phyloP scores from a whole-genome alignment of 1,140 invertebrate species.

The Heliconius nattereri region DNA sequence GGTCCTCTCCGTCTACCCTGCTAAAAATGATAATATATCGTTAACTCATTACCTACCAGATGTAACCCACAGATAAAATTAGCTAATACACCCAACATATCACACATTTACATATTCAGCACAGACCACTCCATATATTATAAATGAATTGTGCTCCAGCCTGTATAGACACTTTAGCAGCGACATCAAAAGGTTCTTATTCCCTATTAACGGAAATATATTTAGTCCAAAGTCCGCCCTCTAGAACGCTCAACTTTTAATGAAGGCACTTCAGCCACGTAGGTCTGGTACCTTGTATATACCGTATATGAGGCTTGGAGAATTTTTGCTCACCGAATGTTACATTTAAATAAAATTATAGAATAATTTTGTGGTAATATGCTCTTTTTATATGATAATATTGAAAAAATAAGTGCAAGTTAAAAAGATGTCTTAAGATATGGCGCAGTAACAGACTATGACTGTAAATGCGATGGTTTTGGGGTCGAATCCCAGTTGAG shows the following conservation, averaged over 20 bases:
- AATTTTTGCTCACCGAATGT: constrained; percentile 34
- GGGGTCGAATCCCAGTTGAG: too few relatives aligned
- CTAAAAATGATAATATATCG: too few relatives aligned
- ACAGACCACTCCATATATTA: neutral
- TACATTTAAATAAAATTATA: constrained; percentile 21
- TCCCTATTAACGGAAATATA: constrained; percentile 39
- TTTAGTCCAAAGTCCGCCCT: constrained; percentile 36
- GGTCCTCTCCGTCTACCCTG: too few relatives aligned
- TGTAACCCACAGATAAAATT: too few relatives aligned
- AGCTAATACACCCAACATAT: neutral
- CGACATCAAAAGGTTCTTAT: constrained; percentile 37
- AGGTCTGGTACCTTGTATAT: constrained; percentile 32
- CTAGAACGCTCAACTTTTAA: constrained; percentile 40
- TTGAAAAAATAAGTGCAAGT: neutral
- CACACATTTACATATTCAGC: neutral
- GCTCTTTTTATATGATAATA: neutral
- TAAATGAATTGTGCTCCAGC: constrained; percentile 25
- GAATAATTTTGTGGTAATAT: neutral
- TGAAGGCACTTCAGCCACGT: constrained; percentile 39
- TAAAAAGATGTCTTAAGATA: neutral
- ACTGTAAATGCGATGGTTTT: too few relatives aligned
- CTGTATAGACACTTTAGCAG: constrained; percentile 25
- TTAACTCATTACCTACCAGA: too few relatives aligned
- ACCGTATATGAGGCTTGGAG: constrained; percentile 14
- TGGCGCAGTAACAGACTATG: too few relatives aligned